These are phyloP conservation scores for Osmoderma eremita DNA, from an alignment of 2,888 invertebrate species.

Conservation along the genomic window DNA sequence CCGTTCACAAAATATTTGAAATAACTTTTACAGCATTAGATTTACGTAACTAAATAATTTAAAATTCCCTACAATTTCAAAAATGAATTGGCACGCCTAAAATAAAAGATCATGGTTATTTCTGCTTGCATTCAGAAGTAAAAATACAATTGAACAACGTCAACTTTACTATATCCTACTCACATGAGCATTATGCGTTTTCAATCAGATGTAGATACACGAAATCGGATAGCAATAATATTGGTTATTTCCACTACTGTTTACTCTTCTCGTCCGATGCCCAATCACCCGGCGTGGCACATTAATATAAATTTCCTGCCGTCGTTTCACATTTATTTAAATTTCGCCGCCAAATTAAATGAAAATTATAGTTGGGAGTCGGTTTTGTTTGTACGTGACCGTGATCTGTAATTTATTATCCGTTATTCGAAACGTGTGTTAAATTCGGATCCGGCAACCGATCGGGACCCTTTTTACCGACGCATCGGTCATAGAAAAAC, in stretches of 20 bases:
- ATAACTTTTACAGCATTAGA: no score
- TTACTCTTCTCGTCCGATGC: neutral
- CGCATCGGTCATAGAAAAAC: conserved; percentile 1
- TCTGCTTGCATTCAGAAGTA: no score
- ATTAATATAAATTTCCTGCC: conserved; percentile 27
- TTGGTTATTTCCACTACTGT: conserved; percentile 12
- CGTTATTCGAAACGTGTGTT: neutral
- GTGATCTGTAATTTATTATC: neutral
- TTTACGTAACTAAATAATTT: no score
- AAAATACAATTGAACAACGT: no score
- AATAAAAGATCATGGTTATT: no score
- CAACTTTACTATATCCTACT: no score
- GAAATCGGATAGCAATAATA: neutral
- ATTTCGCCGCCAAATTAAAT: conserved; percentile 32
- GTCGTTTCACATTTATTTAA: conserved; percentile 27
- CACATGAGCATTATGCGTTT: no score
- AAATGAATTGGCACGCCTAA: no score
- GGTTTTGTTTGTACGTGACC: neutral
- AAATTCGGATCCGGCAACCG: neutral
- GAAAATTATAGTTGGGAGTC: conserved; percentile 21
- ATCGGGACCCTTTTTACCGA: neutral
- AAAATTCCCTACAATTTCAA: no score
- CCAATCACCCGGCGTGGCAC: neutral
- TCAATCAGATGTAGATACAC: no score
- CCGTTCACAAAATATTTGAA: no score